phyloP scores from a whole-genome alignment of 2,113 vertebrate genomes.

The Cephalopterus ornatus region DNA sequence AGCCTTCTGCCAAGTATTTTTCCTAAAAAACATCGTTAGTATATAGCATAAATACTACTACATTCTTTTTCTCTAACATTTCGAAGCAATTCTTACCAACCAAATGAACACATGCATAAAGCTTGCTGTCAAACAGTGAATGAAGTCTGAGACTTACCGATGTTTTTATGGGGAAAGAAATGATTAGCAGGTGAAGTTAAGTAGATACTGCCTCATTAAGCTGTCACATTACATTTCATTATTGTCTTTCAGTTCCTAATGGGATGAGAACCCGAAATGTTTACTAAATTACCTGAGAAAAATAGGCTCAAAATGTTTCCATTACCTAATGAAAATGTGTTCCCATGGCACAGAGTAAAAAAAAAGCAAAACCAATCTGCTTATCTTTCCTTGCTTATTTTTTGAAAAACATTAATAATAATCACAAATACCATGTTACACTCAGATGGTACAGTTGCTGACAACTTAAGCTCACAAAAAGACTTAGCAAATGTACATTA shows the following conservation, averaged over 20 bases:
- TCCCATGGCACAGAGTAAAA: neutral
- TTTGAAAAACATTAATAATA: neutral
- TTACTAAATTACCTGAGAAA: neutral
- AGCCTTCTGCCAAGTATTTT: neutral
- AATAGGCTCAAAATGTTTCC: neutral
- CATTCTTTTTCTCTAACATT: neutral
- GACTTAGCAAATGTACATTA: neutral
- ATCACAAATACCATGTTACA: neutral
- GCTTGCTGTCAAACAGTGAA: neutral
- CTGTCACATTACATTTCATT: constrained; percentile 17
- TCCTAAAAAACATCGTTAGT: neutral
- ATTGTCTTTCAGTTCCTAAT: constrained; percentile 21
- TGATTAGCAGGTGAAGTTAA: constrained; percentile 15
- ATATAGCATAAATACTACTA: neutral
- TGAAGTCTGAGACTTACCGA: neutral
- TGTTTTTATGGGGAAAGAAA: neutral
- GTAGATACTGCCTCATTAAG: constrained; percentile 26
- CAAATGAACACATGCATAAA: neutral
- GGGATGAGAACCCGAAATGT: neutral
- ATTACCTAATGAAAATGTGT: neutral
- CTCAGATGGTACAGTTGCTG: neutral
- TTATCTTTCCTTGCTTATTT: neutral
- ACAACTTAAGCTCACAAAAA: neutral
- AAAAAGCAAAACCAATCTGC: neutral
- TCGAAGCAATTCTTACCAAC: neutral